A percentile compares a stretch with the other conserved stretches of the same genome.
Evolutionary conservation across 2,113 vertebrate genomes (phyloP).

Genomic region (Oxyruncus cristatus): DNA sequence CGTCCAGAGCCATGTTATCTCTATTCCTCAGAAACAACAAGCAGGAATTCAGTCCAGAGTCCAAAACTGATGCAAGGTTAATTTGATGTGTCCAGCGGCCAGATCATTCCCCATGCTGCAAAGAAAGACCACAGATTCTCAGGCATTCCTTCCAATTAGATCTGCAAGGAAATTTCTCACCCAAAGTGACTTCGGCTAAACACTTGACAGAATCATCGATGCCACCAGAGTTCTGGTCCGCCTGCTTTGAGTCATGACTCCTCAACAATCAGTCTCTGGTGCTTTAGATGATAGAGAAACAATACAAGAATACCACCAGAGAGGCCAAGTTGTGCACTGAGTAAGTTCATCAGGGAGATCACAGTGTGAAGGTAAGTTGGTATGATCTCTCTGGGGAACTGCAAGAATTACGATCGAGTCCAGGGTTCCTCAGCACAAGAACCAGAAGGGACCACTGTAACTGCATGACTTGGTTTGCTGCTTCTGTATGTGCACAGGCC

Average conservation of each 20-base stretch:
- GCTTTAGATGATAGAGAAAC: neutral
- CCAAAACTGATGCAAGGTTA: neutral
- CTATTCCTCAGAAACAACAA: neutral
- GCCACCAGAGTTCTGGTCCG: neutral
- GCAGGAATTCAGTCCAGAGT: neutral
- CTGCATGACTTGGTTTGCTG: neutral
- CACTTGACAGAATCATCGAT: neutral
- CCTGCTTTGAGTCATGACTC: neutral
- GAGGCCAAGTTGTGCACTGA: neutral
- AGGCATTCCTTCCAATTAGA: neutral
- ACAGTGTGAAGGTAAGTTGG: neutral
- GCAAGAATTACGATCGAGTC: accelerated
- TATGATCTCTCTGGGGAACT: neutral
- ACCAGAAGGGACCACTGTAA: neutral
- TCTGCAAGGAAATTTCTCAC: neutral
- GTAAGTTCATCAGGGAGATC: neutral
- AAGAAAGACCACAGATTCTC: neutral
- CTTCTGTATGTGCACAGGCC: neutral
- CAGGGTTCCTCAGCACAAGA: neutral
- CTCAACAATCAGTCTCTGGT: neutral
- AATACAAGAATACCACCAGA: too few relatives aligned
- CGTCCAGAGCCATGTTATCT: neutral
- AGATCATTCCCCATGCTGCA: neutral
- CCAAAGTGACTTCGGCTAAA: neutral
- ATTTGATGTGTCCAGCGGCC: neutral